Conservation (phyloP, 2,113 vertebrate genomes). For the Epinephelus fuscoguttatus region DNA sequence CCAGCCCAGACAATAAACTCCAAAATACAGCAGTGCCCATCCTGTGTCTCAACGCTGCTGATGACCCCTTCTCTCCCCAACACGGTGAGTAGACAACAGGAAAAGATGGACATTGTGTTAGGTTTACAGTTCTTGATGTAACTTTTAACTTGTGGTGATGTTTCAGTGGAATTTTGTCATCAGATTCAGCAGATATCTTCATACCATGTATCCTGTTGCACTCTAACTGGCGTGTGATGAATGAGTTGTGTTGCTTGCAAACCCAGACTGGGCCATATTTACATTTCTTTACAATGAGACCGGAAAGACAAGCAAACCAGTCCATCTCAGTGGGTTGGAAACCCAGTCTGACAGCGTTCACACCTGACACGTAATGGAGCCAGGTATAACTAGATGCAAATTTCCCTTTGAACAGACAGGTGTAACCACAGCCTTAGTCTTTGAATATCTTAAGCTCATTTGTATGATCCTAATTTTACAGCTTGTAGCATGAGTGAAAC, state of each 20-base stretch:
- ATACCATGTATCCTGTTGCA: too few relatives aligned
- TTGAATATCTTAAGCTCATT: neutral
- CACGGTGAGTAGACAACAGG: slow-evolving; percentile 70
- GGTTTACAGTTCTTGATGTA: neutral
- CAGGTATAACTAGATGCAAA: neutral
- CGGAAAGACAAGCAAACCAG: too few relatives aligned
- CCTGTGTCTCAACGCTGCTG: slow-evolving; percentile 88
- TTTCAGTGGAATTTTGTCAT: neutral
- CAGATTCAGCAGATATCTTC: neutral
- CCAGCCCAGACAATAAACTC: slow-evolving; percentile 86
- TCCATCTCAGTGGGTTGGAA: neutral
- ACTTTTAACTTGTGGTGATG: neutral
- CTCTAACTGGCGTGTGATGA: too few relatives aligned
- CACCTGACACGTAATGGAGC: too few relatives aligned
- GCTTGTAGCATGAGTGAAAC: too few relatives aligned
- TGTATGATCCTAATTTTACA: too few relatives aligned
- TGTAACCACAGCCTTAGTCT: neutral
- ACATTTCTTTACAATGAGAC: neutral
- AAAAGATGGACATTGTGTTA: neutral
- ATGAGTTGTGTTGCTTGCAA: too few relatives aligned
- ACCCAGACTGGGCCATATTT: too few relatives aligned
- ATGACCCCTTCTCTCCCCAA: slow-evolving; percentile 89
- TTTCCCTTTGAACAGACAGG: neutral
- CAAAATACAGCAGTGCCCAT: slow-evolving; percentile 82
- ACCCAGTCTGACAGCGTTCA: neutral